Evolutionary conservation across 2,113 vertebrate genomes (phyloP).

Genomic region (Pleuronectes platessa): DNA sequence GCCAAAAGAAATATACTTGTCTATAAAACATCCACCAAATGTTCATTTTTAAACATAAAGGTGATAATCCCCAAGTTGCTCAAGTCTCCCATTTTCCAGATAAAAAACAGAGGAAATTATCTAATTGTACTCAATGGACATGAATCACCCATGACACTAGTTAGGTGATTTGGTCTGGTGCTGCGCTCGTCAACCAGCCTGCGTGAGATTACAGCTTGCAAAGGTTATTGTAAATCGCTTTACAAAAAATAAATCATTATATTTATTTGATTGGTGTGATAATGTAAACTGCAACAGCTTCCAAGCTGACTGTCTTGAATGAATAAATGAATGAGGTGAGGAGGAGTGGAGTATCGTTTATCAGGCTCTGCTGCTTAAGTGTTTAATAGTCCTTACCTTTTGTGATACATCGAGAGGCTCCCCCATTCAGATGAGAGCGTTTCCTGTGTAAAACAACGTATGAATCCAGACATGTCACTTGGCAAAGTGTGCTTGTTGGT

Average conservation of each 20-base stretch:
- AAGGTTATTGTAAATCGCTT: background rate
- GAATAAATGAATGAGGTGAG: background rate
- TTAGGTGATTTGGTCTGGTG: no score
- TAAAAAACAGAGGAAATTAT: no score
- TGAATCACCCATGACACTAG: no score
- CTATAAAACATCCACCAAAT: background rate
- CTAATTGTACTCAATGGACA: no score
- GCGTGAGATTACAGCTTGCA: no score
- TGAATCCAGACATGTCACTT: slow-evolving; percentile 12
- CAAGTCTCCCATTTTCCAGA: no score
- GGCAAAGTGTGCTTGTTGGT: slow-evolving; percentile 2
- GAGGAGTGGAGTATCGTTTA: background rate
- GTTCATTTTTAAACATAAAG: background rate
- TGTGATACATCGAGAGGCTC: background rate
- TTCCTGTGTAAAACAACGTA: background rate
- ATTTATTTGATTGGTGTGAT: background rate
- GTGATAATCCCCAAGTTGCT: no score
- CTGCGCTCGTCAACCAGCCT: no score
- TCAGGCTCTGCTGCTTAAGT: background rate
- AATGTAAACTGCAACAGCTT: background rate
- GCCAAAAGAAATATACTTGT: background rate
- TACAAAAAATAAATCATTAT: background rate
- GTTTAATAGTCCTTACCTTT: background rate
- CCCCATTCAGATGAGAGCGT: background rate
- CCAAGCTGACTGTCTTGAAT: no score